Base-by-base conservation (phyloP, 2,888 invertebrate genomes). In the Cryptophagus acutangulus region DNA sequence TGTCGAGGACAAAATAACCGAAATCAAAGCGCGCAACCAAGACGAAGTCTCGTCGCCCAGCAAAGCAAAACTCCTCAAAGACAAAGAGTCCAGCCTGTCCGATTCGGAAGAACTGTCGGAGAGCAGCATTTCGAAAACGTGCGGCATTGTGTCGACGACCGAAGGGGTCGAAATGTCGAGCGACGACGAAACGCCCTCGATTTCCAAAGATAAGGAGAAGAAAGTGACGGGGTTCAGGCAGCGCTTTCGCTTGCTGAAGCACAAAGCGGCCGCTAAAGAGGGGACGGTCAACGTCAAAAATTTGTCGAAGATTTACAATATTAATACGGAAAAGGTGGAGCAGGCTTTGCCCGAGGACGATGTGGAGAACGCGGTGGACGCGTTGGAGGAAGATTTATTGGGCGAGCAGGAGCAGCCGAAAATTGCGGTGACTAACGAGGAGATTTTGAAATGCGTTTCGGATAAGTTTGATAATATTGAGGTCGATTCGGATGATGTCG, bases 1-100 rank as follows among this genome's bases (percentile, higher is more conserved):
- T 24, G 84, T 86, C 33, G 85, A 86, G 61, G 85, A 84, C 45
- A 85, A 83, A 70, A 73, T 84, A 41, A 81, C 79, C 6, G 78
- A 79, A 57, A 79, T 80, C 40, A 82, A 84, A 52, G 49, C 63
- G 1, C 55, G 67, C 41, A 64, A 61, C 36, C 52, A 55, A 30
- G 62, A 59, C n/a, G 67, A 66, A 29, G 58, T 59, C 14, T 20
- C 20, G 12, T 62, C 65, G 0, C 64, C 64, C 0, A 38, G 40
- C 17, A 54, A 49, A 45, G 8, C 37, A 15, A 35, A 75, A 73
- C 71, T 54, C 72, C 29, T 74, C 71, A 57, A 63, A 66, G 43
- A 65, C 73, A 38, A 77, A 72, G 74, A 77, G 57, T 82, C 82
- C 0, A 81, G 76, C 51, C 38, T 56, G 24, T 83, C 83, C 33